Evolutionary conservation across 2,113 vertebrate species (phyloP), one percentile per base, ranked within the genome.

Genomic region (Cynocephalus volans): DNA sequence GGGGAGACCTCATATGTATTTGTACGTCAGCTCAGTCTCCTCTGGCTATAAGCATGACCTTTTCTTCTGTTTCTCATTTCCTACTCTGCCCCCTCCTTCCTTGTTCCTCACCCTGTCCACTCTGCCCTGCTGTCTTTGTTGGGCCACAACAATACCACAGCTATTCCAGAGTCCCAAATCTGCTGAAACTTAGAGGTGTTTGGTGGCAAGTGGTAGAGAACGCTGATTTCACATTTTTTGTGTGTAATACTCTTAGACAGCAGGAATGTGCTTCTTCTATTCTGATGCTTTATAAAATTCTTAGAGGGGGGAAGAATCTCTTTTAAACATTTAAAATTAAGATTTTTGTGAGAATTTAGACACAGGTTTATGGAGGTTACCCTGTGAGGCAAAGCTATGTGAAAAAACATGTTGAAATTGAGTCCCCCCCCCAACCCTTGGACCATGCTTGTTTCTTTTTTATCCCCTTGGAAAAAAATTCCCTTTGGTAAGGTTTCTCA

Each of bases 1-100:
- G 2, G 1, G 31, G 28, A 1, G 17, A 6, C 58, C 18, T 33
- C 58, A 0, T 8, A 1, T 23, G 28, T 26, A 14, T 45, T 28
- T 45, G 3, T 33, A 3, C 10, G 33, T 3, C 19, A 14, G 31
- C 14, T 89, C n/a, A 1, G 15, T 70, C 52, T n/a, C 36, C 15
- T 50, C 10, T 19, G 50, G 21, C 54, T 28, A 19, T 28, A 17
- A 67, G n/a, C 2, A 9, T 8, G 9, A 23, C 23, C 48, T 67
- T 75, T 36, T 2, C 10, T 60, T 36, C 13, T 8, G 8, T 21
- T 87, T 52, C 31, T 26, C 2, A 0, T 77, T 72, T 86, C 26
- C 50, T 52, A 14, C 48, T 21, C 84, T 67, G 8, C 50, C 7
- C 15, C 23, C 10, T 70, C 26, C 21, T 52, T 2, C 18, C 70